phyloP scores from a whole-genome alignment of 2,797 vertebrate species.

The Artibeus jamaicensis region DNA sequence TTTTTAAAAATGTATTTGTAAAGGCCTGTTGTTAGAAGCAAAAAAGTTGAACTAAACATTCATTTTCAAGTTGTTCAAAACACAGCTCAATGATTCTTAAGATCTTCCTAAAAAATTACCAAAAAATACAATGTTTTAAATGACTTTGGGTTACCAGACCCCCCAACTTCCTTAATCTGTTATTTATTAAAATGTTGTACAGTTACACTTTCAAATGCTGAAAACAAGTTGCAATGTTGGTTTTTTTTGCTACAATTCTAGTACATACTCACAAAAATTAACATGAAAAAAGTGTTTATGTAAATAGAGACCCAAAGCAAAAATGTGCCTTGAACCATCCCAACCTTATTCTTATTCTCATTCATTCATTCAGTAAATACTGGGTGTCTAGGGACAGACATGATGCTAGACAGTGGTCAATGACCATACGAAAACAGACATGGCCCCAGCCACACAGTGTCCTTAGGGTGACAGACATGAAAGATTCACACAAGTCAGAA shows the following conservation, averaged over 20 bases:
- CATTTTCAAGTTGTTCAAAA: conserved; percentile 40
- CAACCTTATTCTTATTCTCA: neutral
- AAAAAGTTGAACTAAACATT: neutral
- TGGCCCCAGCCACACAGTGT: neutral
- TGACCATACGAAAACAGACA: neutral
- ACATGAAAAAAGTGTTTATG: neutral
- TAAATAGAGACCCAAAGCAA: neutral
- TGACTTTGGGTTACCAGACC: neutral
- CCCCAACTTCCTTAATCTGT: neutral
- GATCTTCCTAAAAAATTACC: neutral
- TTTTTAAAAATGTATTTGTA: neutral
- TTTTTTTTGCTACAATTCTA: neutral
- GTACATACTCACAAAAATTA: neutral
- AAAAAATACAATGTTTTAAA: neutral
- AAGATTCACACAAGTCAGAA: neutral
- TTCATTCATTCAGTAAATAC: neutral
- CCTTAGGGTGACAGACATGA: neutral
- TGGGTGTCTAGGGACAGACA: neutral
- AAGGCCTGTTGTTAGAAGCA: neutral
- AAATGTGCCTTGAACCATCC: neutral
- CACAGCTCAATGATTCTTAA: neutral
- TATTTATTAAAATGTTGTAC: neutral
- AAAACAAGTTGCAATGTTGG: neutral
- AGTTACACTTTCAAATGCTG: neutral
- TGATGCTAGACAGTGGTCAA: neutral